Percentiles rank a stretch among this genome's conserved stretches.
These are phyloP conservation scores for Eutolmus rufibarbis DNA, from an alignment of 2,888 invertebrate genomes.

Conservation along the genomic window DNA sequence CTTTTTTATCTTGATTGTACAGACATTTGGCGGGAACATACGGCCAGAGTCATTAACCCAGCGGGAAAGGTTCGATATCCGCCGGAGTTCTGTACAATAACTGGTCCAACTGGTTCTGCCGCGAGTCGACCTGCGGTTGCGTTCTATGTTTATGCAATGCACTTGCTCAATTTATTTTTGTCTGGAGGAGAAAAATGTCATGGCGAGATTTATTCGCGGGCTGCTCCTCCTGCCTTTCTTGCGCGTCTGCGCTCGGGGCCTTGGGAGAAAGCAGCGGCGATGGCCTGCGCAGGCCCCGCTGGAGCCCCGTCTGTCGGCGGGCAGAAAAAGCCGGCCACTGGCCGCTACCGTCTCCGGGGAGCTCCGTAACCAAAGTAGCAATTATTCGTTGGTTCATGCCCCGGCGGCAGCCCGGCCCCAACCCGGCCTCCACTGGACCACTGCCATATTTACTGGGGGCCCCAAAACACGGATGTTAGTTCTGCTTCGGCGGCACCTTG, in stretches of 20 bases:
- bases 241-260: background rate
- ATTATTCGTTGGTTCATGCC: background rate
- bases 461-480: background rate
- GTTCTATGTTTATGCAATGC: slow-evolving; percentile 37
- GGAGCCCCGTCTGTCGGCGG: background rate
- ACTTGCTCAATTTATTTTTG: slow-evolving; percentile 38
- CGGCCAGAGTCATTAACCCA: slow-evolving; percentile 37
- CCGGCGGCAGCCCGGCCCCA: background rate
- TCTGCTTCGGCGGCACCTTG: background rate
- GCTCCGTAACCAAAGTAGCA: background rate
- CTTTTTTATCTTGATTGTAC: slow-evolving; percentile 28
- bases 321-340: background rate
- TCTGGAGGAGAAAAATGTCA: slow-evolving; percentile 5
- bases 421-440: background rate
- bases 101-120: slow-evolving; percentile 40
- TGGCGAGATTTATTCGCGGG: slow-evolving; percentile 27
- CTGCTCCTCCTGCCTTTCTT: background rate
- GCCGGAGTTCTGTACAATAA: slow-evolving; percentile 24
- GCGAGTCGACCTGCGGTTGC: slow-evolving; percentile 21
- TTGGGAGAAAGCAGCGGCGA: background rate
- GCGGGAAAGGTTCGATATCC: slow-evolving; percentile 36
- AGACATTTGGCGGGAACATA: slow-evolving; percentile 39
- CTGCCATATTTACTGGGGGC: background rate
- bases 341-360: background rate
- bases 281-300: background rate